A percentile compares a stretch with the other conserved stretches of the same genome.
Evolutionary conservation across 2,888 invertebrate genomes (phyloP).

Genomic region (Heliconius erato): DNA sequence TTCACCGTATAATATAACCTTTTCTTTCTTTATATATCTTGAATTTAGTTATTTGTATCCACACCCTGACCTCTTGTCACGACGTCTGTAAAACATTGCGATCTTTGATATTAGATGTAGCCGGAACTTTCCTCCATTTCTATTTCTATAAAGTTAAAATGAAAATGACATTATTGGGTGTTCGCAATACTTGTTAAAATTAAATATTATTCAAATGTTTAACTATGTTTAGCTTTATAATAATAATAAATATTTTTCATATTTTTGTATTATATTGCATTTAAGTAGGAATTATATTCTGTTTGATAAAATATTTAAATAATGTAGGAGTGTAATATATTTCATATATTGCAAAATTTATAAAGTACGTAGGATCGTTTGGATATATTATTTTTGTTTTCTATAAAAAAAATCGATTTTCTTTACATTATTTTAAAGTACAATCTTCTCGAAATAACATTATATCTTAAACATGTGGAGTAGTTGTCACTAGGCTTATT

Average conservation of each 20-base stretch:
- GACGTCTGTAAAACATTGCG: conserved; percentile 72
- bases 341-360: not conserved
- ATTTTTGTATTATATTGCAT: not conserved
- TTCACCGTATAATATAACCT: not conserved
- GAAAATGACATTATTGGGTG: conserved; percentile 38
- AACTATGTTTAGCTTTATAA: too few species aligned
- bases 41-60: conserved; percentile 59
- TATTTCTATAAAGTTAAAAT: conserved; percentile 6
- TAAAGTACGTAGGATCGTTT: not conserved
- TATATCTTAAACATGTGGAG: too few species aligned
- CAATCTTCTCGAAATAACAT: too few species aligned
- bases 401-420: too few species aligned
- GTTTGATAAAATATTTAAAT: not conserved
- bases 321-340: not conserved
- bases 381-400: not conserved
- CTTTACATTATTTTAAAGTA: too few species aligned
- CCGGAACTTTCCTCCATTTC: conserved; percentile 42
- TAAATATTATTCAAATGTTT: too few species aligned
- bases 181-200: conserved; percentile 24
- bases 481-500: too few species aligned
- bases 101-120: conserved; percentile 42
- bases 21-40: conserved; percentile 37
- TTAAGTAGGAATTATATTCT: not conserved
- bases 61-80: conserved; percentile 75
- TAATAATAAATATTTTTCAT: not conserved